Conservation (phyloP, 2,888 invertebrate species). For the Pseudoips prasinana region DNA sequence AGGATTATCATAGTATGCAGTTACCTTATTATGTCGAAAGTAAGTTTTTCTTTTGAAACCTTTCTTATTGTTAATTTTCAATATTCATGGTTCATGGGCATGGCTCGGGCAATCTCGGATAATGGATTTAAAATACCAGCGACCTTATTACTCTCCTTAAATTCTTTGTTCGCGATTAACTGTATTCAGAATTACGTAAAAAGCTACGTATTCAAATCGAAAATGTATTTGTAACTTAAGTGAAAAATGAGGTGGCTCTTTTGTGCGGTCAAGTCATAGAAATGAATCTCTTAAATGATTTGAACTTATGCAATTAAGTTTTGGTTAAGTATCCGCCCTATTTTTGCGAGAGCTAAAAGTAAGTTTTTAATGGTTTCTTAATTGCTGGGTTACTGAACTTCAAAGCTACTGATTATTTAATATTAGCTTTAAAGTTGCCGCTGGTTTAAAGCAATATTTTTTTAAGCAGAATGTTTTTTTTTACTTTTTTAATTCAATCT, state of each 20-base stretch:
- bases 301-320: not conserved
- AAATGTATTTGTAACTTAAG: slow-evolving; percentile 10
- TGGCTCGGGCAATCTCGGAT: too few relatives aligned
- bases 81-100: too few relatives aligned
- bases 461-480: too few relatives aligned
- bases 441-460: too few relatives aligned
- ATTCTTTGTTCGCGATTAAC: slow-evolving; percentile 21
- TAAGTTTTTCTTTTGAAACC: slow-evolving; percentile 35
- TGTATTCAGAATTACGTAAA: slow-evolving; percentile 13
- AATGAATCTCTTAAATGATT: not conserved
- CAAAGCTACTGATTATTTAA: not conserved
- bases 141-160: slow-evolving; percentile 15
- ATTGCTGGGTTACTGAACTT: not conserved
- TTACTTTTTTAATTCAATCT: too few relatives aligned
- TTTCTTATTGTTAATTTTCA: slow-evolving; percentile 11
- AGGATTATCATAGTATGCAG: slow-evolving; percentile 60
- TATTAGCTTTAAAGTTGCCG: too few relatives aligned
- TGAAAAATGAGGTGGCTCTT: slow-evolving; percentile 5
- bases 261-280: slow-evolving; percentile 5
- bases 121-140: slow-evolving; percentile 13
- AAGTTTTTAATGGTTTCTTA: not conserved
- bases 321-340: not conserved
- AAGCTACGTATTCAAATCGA: slow-evolving; percentile 12
- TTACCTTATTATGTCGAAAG: slow-evolving; percentile 49
- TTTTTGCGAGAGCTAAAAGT: not conserved